These are phyloP conservation scores for Rosalia funebris DNA, from an alignment of 2,888 invertebrate species.

Conservation along the genomic window DNA sequence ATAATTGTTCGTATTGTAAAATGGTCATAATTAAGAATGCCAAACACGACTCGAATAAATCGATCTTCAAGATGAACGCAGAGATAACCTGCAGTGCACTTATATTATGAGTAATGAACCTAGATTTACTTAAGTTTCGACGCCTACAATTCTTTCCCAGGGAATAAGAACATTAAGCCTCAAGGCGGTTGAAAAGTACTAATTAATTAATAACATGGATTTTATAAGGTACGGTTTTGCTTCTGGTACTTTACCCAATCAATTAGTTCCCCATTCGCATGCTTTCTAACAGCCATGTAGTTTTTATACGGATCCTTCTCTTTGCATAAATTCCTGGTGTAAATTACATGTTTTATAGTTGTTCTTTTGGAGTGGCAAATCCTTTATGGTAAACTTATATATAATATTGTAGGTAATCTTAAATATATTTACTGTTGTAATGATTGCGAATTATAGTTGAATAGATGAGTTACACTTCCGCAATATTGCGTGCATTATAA, in stretches of 20 bases:
- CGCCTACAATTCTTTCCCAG: conserved; percentile 53
- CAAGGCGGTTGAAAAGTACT: conserved; percentile 5
- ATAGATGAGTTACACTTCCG: no score
- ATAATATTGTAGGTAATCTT: no score
- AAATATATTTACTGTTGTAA: no score
- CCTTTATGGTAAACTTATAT: no score
- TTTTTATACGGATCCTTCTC: conserved; percentile 2
- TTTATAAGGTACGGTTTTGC: conserved; percentile 20
- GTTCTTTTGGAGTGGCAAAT: no score
- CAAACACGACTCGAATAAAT: conserved; percentile 56
- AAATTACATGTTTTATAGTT: no score
- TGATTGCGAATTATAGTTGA: no score
- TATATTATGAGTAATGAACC: conserved; percentile 54
- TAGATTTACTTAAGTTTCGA: conserved; percentile 50
- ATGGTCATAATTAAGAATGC: conserved; percentile 56
- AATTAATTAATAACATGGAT: conserved; percentile 20
- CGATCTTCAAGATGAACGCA: conserved; percentile 47
- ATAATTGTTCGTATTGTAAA: conserved; percentile 53
- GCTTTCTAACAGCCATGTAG: conserved; percentile 9
- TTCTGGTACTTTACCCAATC: conserved; percentile 16
- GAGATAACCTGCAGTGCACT: conserved; percentile 47
- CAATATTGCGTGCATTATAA: no score
- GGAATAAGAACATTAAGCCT: conserved; percentile 9
- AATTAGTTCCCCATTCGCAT: conserved; percentile 12
- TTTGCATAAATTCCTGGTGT: conserved; percentile 8